Evolutionary conservation across 2,113 vertebrate genomes (phyloP).

Genomic region (Ictidomys tridecemlineatus): DNA sequence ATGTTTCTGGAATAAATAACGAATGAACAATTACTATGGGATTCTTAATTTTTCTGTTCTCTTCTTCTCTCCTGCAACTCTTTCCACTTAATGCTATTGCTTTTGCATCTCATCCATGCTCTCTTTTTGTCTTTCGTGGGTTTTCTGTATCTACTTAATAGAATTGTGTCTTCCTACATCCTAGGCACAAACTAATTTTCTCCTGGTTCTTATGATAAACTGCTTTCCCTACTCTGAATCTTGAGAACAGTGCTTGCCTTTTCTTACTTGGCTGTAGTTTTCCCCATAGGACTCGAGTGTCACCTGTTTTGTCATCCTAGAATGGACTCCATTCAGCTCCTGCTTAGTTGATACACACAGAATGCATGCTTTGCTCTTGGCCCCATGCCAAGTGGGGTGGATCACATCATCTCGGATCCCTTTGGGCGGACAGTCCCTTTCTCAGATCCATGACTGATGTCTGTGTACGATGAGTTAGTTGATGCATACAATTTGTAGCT

Average conservation of each 20-base stretch:
- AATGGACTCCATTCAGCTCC: background rate
- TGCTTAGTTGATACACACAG: background rate
- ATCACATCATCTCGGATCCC: background rate
- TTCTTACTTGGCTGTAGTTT: background rate
- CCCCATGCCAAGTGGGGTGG: background rate
- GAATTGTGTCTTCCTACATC: background rate
- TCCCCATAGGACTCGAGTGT: background rate
- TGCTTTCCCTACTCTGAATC: background rate
- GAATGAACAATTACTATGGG: background rate
- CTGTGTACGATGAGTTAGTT: background rate
- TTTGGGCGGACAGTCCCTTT: background rate
- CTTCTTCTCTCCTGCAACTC: background rate
- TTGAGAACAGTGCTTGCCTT: background rate
- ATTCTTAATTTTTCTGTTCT: background rate
- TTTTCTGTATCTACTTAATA: background rate
- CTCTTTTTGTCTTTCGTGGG: background rate
- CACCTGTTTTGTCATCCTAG: background rate
- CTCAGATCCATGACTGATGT: background rate
- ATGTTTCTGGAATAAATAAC: slow-evolving; percentile 42
- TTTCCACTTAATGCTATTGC: background rate
- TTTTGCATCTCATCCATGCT: background rate
- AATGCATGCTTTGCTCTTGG: background rate
- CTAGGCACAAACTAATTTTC: background rate
- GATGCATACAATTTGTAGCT: background rate
- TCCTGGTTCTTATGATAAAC: background rate